phyloP scores from a whole-genome alignment of 30 jellyfish, hydroid and myxozoan species.

The Aurelia coerulea region DNA sequence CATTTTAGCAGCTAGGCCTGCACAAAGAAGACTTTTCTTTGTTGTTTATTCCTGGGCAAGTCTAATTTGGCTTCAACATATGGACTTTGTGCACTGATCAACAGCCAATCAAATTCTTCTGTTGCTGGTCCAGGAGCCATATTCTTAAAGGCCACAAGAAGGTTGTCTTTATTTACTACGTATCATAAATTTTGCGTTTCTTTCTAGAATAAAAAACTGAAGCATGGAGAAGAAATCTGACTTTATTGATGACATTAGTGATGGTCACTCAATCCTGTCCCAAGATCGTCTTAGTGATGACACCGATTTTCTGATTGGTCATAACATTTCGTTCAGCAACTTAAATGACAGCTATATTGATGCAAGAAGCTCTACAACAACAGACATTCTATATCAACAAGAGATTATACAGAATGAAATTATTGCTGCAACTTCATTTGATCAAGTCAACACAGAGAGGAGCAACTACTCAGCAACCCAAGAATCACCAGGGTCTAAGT shows the following conservation, averaged over 20 bases:
- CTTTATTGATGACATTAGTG: slow-evolving; percentile 37
- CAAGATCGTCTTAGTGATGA: slow-evolving; percentile 70
- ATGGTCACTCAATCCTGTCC: slow-evolving; percentile 46
- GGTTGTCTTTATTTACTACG: no score
- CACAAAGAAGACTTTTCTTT: no score
- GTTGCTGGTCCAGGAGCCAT: no score
- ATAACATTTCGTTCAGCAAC: slow-evolving; percentile 38
- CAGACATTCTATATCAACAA: slow-evolving; percentile 65
- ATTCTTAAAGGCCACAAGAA: no score
- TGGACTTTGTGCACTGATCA: no score
- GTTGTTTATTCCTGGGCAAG: no score
- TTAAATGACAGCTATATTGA: slow-evolving; percentile 60
- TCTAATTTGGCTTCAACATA: no score
- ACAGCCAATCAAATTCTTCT: no score
- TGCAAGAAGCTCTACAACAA: slow-evolving; percentile 65
- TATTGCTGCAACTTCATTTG: not conserved
- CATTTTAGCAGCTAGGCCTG: no score
- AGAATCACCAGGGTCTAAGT: no score
- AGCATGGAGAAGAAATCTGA: slow-evolving; percentile 13
- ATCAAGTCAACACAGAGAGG: not conserved
- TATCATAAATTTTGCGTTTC: not conserved
- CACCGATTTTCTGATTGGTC: slow-evolving; percentile 71
- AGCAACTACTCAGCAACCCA: no score
- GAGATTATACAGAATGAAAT: slow-evolving; percentile 20
- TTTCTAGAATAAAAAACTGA: not conserved